Evolutionary conservation across 2,113 vertebrate species (phyloP).

Genomic region (Australoheros scitulus): DNA sequence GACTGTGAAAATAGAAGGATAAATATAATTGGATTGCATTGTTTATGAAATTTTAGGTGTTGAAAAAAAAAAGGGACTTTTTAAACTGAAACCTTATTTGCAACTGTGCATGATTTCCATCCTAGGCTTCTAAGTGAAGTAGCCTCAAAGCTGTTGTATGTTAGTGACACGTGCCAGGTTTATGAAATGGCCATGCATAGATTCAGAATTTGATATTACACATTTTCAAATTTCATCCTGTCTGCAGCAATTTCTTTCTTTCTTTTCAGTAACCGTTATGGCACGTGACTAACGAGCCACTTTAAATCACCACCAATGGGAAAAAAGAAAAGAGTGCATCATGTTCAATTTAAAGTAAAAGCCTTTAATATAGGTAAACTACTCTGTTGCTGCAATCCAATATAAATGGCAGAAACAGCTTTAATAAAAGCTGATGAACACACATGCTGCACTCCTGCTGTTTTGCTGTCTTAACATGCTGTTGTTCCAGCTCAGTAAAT

Average conservation of each 20-base stretch:
- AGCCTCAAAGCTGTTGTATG: constrained; percentile 49
- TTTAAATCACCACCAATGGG: constrained; percentile 21
- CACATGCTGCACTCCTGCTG: constrained; percentile 6
- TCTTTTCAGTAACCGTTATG: neutral
- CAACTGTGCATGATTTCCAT: neutral
- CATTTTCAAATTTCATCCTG: constrained; percentile 27
- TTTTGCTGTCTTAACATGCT: constrained; percentile 27
- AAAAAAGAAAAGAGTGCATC: neutral
- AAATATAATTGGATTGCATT: constrained; percentile 57
- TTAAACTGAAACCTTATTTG: constrained; percentile 6
- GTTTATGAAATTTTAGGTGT: constrained; percentile 35
- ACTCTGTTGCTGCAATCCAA: constrained; percentile 2
- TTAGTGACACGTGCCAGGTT: constrained; percentile 18
- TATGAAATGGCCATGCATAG: constrained; percentile 7
- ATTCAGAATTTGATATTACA: constrained; percentile 1
- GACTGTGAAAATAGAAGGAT: constrained; percentile 37
- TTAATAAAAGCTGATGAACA: constrained; percentile 23
- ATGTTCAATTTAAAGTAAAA: constrained; percentile 7
- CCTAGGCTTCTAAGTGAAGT: constrained; percentile 35
- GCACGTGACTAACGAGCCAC: neutral
- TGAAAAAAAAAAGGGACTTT: constrained; percentile 7
- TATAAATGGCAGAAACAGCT: constrained; percentile 18
- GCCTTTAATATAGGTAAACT: constrained; percentile 16
- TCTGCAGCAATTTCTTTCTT: neutral
- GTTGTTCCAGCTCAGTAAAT: constrained; percentile 36